These are phyloP conservation scores for Apoda limacodes DNA, from an alignment of 2,888 invertebrate genomes.

Conservation along the genomic window DNA sequence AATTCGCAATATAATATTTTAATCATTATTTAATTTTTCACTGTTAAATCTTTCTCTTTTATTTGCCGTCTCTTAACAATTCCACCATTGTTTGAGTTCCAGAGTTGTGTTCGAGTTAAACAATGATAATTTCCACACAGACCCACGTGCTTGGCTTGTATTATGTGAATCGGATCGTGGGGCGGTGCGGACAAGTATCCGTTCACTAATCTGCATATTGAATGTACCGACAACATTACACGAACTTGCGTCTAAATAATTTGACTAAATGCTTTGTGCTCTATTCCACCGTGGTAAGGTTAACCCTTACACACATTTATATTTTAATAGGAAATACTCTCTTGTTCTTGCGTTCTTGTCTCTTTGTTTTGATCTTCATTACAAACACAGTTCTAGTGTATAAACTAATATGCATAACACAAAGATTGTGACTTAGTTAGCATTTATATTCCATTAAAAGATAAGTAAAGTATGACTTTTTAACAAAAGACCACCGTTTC, in stretches of 20 bases:
- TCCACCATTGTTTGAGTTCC: constrained; percentile 3
- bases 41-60: background rate
- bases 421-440: constrained; percentile 8
- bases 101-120: constrained; percentile 32
- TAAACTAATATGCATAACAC: constrained; percentile 28
- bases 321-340: no score
- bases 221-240: constrained; percentile 24
- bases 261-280: constrained; percentile 20
- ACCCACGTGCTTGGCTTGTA: constrained; percentile 34
- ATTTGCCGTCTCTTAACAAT: constrained; percentile 1
- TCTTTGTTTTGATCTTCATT: constrained; percentile 25
- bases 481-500: constrained; percentile 10
- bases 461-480: background rate
- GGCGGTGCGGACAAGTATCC: constrained; percentile 50
- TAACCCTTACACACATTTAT: constrained; percentile 21
- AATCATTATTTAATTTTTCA: no score
- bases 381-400: constrained; percentile 21
- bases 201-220: constrained; percentile 59
- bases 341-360: constrained; percentile 22
- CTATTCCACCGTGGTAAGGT: constrained; percentile 18
- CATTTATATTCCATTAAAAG: constrained; percentile 3
- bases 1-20: no score
- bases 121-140: constrained; percentile 51
- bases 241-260: constrained; percentile 19
- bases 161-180: constrained; percentile 40